Conservation (phyloP, 2,797 vertebrate species). For the Podarcis lilfordi region DNA sequence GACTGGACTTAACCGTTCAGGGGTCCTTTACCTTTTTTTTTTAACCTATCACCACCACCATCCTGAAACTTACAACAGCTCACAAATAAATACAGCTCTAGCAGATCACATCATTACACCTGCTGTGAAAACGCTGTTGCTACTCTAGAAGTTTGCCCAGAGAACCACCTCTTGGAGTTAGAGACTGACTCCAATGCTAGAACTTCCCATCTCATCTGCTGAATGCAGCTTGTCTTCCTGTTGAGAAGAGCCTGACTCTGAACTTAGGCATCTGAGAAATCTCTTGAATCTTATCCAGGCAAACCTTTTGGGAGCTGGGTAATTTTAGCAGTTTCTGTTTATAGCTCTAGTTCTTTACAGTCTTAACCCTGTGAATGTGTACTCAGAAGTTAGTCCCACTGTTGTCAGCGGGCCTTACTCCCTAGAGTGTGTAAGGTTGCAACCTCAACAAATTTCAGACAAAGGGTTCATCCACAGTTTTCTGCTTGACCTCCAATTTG, state of each 20-base stretch:
- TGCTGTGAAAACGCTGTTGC: too few relatives aligned
- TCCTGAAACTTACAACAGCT: too few relatives aligned
- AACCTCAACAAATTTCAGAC: not conserved
- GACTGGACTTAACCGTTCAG: too few relatives aligned
- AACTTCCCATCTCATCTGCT: not conserved
- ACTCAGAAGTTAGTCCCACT: too few relatives aligned
- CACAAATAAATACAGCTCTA: too few relatives aligned
- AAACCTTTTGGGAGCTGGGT: not conserved
- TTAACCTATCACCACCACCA: too few relatives aligned
- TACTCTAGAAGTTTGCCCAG: too few relatives aligned
- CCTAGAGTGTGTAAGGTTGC: not conserved
- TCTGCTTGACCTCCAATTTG: too few relatives aligned
- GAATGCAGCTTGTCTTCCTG: not conserved
- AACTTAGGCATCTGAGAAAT: not conserved
- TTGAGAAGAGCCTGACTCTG: not conserved
- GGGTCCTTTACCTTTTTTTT: too few relatives aligned
- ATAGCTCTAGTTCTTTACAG: not conserved
- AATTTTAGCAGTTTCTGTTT: not conserved
- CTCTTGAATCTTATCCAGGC: not conserved
- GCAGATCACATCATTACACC: too few relatives aligned
- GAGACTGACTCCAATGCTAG: not conserved
- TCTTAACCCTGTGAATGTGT: not conserved
- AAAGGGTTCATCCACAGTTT: too few relatives aligned
- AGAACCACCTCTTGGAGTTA: too few relatives aligned
- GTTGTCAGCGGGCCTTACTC: not conserved